phyloP scores from a whole-genome alignment of 2,113 vertebrate genomes.

The Phyllostomus discolor region DNA sequence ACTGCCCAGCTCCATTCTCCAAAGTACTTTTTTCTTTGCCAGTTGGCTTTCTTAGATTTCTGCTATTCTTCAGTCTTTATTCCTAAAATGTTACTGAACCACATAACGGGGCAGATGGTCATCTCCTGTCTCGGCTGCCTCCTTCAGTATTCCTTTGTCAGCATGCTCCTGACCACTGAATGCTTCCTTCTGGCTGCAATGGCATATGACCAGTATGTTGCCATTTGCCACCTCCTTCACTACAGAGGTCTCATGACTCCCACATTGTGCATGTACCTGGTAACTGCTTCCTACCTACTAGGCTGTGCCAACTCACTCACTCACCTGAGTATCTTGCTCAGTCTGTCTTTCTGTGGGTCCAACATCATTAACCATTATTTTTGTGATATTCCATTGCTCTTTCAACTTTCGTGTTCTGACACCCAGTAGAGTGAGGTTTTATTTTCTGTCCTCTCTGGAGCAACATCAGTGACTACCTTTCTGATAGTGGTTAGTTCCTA shows the following conservation, averaged over 20 bases:
- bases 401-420: constrained; percentile 63
- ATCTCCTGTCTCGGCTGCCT: constrained; percentile 17
- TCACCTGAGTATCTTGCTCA: constrained; percentile 38
- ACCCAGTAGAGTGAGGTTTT: not conserved
- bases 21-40: constrained; percentile 56
- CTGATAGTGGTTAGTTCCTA: constrained; percentile 52
- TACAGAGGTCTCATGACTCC: constrained; percentile 12
- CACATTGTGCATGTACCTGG: not conserved
- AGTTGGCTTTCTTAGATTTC: constrained; percentile 60
- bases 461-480: constrained; percentile 5
- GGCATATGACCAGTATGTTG: constrained; percentile 52
- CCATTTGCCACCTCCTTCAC: not conserved
- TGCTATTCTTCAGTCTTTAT: constrained; percentile 54
- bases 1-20: constrained; percentile 40
- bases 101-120: not conserved
- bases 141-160: constrained; percentile 23
- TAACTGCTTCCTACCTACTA: not conserved
- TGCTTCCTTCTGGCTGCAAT: constrained; percentile 58
- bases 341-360: constrained; percentile 59
- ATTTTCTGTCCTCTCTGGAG: constrained; percentile 47
- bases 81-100: constrained; percentile 47
- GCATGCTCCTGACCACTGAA: constrained; percentile 30
- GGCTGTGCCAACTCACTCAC: constrained; percentile 40
- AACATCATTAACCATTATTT: constrained; percentile 68
- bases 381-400: constrained; percentile 63